Percentiles rank a stretch among this genome's conserved stretches.
phyloP scores from a whole-genome alignment of 64 coral and sea anemone genomes.

The Anthopleura sola region DNA sequence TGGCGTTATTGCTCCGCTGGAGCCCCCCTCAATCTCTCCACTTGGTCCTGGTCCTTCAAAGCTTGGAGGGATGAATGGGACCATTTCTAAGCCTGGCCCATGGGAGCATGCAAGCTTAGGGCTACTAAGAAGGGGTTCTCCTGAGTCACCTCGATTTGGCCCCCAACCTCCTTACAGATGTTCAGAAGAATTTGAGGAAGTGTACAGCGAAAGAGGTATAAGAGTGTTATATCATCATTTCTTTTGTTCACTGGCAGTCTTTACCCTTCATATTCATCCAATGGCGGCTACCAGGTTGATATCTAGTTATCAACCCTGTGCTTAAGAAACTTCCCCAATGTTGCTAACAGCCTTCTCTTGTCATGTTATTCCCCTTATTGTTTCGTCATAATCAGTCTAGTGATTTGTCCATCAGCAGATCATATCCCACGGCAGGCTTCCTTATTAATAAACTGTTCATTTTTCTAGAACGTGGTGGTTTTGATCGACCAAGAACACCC shows the following conservation, averaged over 20 bases:
- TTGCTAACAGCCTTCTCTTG: no score
- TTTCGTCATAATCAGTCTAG: no score
- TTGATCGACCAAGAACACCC: constrained; percentile 78
- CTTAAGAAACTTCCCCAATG: no score
- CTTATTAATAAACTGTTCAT: no score
- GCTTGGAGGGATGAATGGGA: constrained; percentile 47
- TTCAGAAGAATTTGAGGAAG: constrained; percentile 7
- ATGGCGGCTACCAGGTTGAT: no score
- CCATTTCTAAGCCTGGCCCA: constrained; percentile 42
- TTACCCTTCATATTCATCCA: no score
- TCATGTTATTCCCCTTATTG: no score
- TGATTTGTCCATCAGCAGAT: no score
- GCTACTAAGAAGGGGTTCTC: constrained; percentile 35
- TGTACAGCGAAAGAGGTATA: constrained; percentile 8
- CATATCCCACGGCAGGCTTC: no score
- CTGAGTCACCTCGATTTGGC: constrained; percentile 19
- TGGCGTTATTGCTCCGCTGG: constrained; percentile 45
- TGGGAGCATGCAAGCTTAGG: constrained; percentile 73
- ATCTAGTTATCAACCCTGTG: no score
- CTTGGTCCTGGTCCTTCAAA: constrained; percentile 39
- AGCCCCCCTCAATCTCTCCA: constrained; percentile 25
- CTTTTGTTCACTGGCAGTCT: not conserved
- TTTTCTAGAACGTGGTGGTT: not conserved
- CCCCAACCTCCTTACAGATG: constrained; percentile 3
- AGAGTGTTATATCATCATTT: not conserved